Evolutionary conservation across 2,888 invertebrate species (phyloP).

Genomic region (Polymixis flavicincta): DNA sequence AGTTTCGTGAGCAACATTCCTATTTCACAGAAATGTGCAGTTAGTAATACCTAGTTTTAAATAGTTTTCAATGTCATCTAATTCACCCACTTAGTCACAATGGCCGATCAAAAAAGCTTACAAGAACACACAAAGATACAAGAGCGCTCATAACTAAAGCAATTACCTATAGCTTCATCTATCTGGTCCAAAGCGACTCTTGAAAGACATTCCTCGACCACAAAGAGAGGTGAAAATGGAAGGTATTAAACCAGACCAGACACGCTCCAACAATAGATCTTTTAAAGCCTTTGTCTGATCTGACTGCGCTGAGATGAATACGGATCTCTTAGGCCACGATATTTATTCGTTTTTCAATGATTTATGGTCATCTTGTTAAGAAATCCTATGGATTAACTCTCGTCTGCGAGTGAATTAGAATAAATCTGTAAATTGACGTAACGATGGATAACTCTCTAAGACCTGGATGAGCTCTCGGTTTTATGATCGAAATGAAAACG

Average conservation of each 20-base stretch:
- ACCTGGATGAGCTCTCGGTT: conserved; percentile 9
- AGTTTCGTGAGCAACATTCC: neutral
- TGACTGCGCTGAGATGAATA: conserved; percentile 65
- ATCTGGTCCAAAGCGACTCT: conserved; percentile 55
- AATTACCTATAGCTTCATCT: conserved; percentile 52
- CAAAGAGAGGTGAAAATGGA: conserved; percentile 79
- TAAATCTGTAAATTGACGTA: conserved; percentile 41
- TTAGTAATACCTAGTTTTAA: neutral
- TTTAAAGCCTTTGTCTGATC: conserved; percentile 78
- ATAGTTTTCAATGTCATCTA: neutral
- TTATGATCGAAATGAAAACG: conserved; percentile 25
- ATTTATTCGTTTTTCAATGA: conserved; percentile 60
- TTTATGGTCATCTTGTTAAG: conserved; percentile 60
- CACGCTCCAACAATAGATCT: conserved; percentile 79
- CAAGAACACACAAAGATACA: conserved; percentile 38
- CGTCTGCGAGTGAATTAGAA: conserved; percentile 34
- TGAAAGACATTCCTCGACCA: conserved; percentile 76
- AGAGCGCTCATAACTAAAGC: conserved; percentile 56
- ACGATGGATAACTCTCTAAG: conserved; percentile 11
- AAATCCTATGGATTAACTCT: conserved; percentile 27
- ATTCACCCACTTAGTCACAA: conserved; percentile 12
- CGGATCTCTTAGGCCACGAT: conserved; percentile 55
- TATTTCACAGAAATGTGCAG: neutral
- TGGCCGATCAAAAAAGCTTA: conserved; percentile 3
- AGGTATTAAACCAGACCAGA: conserved; percentile 78